These are phyloP conservation scores for Archilochus colubris DNA, from an alignment of 2,113 vertebrate genomes.

Conservation along the genomic window DNA sequence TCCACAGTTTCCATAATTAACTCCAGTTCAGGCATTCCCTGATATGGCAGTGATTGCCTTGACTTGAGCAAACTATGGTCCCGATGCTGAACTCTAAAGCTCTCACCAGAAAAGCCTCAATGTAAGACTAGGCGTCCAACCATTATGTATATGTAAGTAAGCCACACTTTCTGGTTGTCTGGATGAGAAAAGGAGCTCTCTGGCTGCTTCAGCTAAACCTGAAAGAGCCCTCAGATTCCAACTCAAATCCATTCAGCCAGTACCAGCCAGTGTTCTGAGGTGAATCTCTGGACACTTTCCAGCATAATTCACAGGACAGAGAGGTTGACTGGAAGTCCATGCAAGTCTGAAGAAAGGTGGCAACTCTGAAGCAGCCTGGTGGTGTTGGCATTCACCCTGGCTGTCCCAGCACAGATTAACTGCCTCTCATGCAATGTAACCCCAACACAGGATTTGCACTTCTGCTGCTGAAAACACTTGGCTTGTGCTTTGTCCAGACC, in stretches of 20 bases:
- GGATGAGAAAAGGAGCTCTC: background rate
- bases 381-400: background rate
- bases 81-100: background rate
- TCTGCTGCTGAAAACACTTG: background rate
- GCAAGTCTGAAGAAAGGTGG: background rate
- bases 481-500: background rate
- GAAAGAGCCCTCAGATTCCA: background rate
- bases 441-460: background rate
- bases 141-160: background rate
- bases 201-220: background rate
- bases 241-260: background rate
- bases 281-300: fast-evolving
- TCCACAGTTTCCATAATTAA: background rate
- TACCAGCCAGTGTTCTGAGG: fast-evolving
- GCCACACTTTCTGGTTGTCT: background rate
- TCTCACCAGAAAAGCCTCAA: background rate
- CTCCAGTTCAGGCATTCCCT: background rate
- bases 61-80: background rate
- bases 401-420: background rate
- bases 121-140: background rate
- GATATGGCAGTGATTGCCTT: background rate
- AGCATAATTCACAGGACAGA: background rate
- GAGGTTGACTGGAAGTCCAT: background rate
- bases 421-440: background rate
- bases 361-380: background rate